Evolutionary conservation across 2,888 invertebrate species (phyloP).

Genomic region (Hipparchia sbordonii): DNA sequence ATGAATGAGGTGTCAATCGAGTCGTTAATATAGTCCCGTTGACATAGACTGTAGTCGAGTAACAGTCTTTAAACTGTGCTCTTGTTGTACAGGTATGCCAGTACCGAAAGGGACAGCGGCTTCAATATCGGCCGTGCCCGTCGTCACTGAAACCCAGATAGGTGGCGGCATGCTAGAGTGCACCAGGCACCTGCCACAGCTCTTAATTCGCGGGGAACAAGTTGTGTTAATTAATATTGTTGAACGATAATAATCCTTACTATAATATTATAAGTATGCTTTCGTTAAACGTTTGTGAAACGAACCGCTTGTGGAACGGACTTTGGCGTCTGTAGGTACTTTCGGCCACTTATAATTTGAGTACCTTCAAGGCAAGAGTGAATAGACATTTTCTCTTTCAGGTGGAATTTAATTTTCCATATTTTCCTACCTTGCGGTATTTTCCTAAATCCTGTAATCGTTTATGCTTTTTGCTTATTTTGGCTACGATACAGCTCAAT

Average conservation of each 20-base stretch:
- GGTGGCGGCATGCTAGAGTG: slow-evolving; percentile 86
- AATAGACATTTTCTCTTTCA: too few species aligned
- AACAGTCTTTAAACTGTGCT: not conserved
- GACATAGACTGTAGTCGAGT: too few species aligned
- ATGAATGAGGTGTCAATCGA: too few species aligned
- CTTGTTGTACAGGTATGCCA: slow-evolving; percentile 56
- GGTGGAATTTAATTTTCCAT: too few species aligned
- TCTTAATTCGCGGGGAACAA: slow-evolving; percentile 90
- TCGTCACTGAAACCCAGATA: slow-evolving; percentile 79
- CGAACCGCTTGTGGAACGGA: too few species aligned
- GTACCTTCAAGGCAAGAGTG: too few species aligned
- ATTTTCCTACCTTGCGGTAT: not conserved
- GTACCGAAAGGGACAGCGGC: slow-evolving; percentile 68
- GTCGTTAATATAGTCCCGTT: too few species aligned
- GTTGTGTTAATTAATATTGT: slow-evolving; percentile 83
- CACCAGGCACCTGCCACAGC: slow-evolving; percentile 85
- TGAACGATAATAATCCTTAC: slow-evolving; percentile 32
- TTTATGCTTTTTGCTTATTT: not conserved
- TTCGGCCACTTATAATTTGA: too few species aligned
- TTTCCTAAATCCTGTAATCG: not conserved
- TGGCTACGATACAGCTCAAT: not conserved
- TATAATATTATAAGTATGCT: too few species aligned
- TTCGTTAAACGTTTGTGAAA: too few species aligned
- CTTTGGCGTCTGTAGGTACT: too few species aligned
- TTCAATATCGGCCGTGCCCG: slow-evolving; percentile 78